Evolutionary conservation across 2,888 invertebrate species (phyloP).

Genomic region (Tenodera sinensis): DNA sequence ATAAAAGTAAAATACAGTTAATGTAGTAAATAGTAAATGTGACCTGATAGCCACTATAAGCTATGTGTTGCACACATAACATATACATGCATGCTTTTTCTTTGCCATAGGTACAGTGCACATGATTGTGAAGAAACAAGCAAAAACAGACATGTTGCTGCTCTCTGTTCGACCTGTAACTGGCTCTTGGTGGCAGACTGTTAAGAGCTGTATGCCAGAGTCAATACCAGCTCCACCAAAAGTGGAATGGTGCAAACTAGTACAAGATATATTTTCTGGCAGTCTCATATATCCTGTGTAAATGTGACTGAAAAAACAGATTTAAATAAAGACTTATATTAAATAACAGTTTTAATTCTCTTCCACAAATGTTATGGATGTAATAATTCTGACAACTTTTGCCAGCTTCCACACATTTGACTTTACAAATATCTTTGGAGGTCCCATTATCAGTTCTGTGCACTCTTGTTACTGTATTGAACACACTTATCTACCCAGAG

Average conservation of each 20-base stretch:
- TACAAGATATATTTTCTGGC: constrained; percentile 36
- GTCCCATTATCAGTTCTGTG: no score
- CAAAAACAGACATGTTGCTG: constrained; percentile 38
- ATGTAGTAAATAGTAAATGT: no score
- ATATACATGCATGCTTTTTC: background rate
- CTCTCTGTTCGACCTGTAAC: constrained; percentile 42
- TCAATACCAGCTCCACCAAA: constrained; percentile 41
- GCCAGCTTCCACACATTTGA: no score
- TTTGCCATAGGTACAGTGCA: constrained; percentile 41
- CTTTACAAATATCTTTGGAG: no score
- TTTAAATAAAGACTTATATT: no score
- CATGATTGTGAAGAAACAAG: constrained; percentile 35
- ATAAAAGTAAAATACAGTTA: no score
- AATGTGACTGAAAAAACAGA: background rate
- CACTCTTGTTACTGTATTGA: no score
- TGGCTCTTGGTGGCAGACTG: constrained; percentile 44
- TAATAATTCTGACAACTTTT: no score
- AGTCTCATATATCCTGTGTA: constrained; percentile 39
- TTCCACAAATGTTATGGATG: no score
- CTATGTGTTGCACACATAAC: background rate
- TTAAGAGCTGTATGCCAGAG: constrained; percentile 45
- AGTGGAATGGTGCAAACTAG: constrained; percentile 42
- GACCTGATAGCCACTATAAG: no score
- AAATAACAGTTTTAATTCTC: no score
- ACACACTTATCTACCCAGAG: no score